Conservation (phyloP, 1,140 invertebrate species). For the Bombus confusus region DNA sequence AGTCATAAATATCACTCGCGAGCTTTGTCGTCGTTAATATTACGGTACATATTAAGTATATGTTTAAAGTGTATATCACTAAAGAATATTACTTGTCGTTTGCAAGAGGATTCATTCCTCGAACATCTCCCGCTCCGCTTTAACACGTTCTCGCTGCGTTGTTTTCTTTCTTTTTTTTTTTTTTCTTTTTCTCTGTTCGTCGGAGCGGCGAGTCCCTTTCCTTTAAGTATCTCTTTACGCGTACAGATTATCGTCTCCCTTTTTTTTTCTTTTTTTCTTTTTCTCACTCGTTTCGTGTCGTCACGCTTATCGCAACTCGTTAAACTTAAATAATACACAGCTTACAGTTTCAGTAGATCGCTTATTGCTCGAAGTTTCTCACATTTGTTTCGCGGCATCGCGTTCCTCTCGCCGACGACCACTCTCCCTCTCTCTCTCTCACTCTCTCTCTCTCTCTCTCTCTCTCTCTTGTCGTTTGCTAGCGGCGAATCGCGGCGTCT, state of each 20-base stretch:
- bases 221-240: slow-evolving; percentile 24
- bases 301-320: slow-evolving; percentile 49
- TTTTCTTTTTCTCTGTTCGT: not conserved
- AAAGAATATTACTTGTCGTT: slow-evolving; percentile 69
- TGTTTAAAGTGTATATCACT: slow-evolving; percentile 66
- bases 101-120: slow-evolving; percentile 17
- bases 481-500: slow-evolving; percentile 20
- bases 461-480: not conserved
- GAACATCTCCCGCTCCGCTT: not conserved
- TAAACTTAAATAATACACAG: slow-evolving; percentile 63
- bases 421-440: not conserved
- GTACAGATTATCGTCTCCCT: slow-evolving; percentile 30
- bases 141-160: too few species aligned
- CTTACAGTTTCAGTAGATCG: slow-evolving; percentile 70
- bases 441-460: not conserved
- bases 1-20: slow-evolving; percentile 70
- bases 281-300: not conserved
- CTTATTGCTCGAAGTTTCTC: slow-evolving; percentile 79
- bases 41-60: slow-evolving; percentile 59
- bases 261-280: not conserved
- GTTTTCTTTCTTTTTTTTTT: not conserved
- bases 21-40: slow-evolving; percentile 64
- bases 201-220: slow-evolving; percentile 1
- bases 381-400: slow-evolving; percentile 47
- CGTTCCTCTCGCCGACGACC: slow-evolving; percentile 28